A percentile compares a stretch with the other conserved stretches of the same genome.
Conservation (phyloP, 1,140 invertebrate species). For the Atta cephalotes region DNA sequence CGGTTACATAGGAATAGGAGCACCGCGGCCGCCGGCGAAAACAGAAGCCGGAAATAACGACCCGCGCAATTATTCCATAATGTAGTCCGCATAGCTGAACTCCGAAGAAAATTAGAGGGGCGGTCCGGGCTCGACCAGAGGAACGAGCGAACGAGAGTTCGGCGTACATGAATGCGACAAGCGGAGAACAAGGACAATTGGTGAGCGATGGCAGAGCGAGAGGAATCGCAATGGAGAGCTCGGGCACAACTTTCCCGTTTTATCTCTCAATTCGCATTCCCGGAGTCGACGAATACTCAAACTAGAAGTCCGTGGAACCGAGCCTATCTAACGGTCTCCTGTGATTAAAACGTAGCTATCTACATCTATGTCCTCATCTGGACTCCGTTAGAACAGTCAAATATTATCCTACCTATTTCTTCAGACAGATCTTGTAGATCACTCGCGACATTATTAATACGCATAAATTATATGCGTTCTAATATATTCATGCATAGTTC, state of each 20-base stretch:
- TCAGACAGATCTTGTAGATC: conserved; percentile 36
- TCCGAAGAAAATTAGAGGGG: conserved; percentile 82
- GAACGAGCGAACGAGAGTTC: conserved; percentile 72
- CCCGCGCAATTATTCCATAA: conserved; percentile 83
- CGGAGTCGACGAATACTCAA: conserved; percentile 82
- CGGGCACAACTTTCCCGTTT: conserved; percentile 81
- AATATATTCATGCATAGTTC: background rate
- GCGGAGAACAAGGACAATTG: conserved; percentile 62
- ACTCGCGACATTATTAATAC: conserved; percentile 1
- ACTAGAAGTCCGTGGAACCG: conserved; percentile 78
- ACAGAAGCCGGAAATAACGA: conserved; percentile 81
- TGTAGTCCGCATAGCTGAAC: conserved; percentile 82
- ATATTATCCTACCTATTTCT: conserved; percentile 65
- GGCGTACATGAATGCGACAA: conserved; percentile 64
- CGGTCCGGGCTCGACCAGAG: conserved; percentile 50
- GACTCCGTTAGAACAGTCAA: conserved; percentile 13
- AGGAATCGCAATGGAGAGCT: conserved; percentile 61
- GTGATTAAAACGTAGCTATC: conserved; percentile 83
- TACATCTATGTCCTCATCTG: conserved; percentile 58
- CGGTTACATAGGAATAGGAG: conserved; percentile 67
- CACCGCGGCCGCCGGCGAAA: conserved; percentile 71
- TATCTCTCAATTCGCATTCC: conserved; percentile 84
- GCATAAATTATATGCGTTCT: background rate
- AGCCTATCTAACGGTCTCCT: conserved; percentile 81
- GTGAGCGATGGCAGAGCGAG: conserved; percentile 49